These are phyloP conservation scores for Acromyrmex charruanus DNA, from an alignment of 1,140 invertebrate species.

Conservation along the genomic window DNA sequence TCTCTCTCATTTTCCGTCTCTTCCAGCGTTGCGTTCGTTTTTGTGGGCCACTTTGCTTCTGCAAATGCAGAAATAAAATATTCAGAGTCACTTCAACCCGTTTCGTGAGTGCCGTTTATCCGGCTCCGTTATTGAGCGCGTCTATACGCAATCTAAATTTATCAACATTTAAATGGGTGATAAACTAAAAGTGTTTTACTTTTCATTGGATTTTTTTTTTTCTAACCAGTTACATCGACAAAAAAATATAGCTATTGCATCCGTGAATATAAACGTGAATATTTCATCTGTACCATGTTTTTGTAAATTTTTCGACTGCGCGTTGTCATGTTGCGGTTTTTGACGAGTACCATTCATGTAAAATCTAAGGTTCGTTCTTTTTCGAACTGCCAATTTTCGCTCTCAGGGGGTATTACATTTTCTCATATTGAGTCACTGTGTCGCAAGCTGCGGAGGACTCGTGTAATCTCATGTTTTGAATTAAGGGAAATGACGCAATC, in stretches of 20 bases:
- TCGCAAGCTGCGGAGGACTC: slow-evolving; percentile 55
- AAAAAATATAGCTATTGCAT: not conserved
- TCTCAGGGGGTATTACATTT: slow-evolving; percentile 48
- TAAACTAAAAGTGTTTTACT: not conserved
- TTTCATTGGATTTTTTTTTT: not conserved
- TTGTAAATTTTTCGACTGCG: not conserved
- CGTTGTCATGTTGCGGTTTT: not conserved
- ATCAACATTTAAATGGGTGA: slow-evolving; percentile 3
- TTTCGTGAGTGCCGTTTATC: slow-evolving; percentile 25
- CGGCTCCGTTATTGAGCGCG: not conserved
- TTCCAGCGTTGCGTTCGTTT: slow-evolving; percentile 6
- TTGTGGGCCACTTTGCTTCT: slow-evolving; percentile 42
- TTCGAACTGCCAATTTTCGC: slow-evolving; percentile 57
- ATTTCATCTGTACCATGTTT: not conserved
- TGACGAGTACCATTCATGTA: not conserved
- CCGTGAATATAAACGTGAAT: not conserved
- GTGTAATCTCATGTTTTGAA: slow-evolving; percentile 66
- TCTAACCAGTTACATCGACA: not conserved
- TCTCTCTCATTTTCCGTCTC: slow-evolving; percentile 18
- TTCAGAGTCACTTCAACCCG: slow-evolving; percentile 28
- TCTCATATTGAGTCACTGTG: slow-evolving; percentile 62
- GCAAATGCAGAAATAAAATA: slow-evolving; percentile 54
- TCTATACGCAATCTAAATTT: slow-evolving; percentile 16
- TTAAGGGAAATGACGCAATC: slow-evolving; percentile 63
- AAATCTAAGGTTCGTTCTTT: slow-evolving; percentile 37